Conservation (phyloP, 2,113 vertebrate genomes). For the Clarias magur region DNA sequence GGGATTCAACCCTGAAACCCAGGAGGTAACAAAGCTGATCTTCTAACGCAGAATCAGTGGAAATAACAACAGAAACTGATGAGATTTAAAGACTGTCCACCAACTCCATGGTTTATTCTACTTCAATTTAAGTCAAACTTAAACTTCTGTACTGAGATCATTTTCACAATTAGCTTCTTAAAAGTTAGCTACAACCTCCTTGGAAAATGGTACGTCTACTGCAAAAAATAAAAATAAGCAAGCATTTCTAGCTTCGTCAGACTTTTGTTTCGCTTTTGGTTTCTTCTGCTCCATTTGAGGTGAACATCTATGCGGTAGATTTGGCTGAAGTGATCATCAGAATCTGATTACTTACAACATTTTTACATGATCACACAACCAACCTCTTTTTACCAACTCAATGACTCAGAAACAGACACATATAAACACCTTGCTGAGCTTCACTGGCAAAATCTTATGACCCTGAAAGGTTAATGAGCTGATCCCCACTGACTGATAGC, state of each 20-base stretch:
- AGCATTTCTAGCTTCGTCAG: background rate
- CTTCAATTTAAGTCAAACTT: background rate
- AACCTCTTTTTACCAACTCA: background rate
- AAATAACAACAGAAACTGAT: no score
- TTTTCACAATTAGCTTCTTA: background rate
- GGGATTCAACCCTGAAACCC: no score
- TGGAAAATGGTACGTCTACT: background rate
- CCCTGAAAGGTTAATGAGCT: background rate
- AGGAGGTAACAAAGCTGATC: no score
- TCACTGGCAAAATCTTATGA: background rate
- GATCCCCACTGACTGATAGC: no score
- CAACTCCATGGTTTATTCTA: no score
- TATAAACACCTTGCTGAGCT: background rate
- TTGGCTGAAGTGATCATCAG: background rate
- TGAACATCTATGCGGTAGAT: background rate
- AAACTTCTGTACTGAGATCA: background rate
- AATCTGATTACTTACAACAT: background rate
- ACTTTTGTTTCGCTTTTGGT: background rate
- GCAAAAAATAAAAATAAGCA: background rate
- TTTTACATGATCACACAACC: background rate
- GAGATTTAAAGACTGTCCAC: no score
- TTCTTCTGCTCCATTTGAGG: background rate
- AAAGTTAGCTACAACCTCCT: background rate
- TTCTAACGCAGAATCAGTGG: no score
- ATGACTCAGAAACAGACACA: background rate